Percentiles rank a stretch among this genome's conserved stretches.
These are phyloP conservation scores for Deilephila porcellus DNA, from an alignment of 2,888 invertebrate species.

Conservation along the genomic window DNA sequence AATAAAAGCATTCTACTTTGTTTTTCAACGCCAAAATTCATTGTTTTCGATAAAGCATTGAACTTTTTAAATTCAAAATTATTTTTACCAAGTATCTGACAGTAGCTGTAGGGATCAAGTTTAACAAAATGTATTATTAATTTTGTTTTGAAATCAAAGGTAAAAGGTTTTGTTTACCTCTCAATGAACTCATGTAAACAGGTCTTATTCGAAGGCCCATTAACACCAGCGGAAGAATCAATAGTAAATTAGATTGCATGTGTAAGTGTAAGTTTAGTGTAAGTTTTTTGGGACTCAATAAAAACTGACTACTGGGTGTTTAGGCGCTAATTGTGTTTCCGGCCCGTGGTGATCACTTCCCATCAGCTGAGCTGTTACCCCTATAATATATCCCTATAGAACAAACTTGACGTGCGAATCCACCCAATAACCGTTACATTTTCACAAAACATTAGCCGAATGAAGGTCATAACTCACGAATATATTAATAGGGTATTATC, in stretches of 20 bases:
- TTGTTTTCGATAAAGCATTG: background rate
- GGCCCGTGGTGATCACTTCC: no score
- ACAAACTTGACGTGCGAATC: no score
- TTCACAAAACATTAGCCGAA: no score
- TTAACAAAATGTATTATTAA: slow-evolving; percentile 8
- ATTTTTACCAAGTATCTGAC: slow-evolving; percentile 1
- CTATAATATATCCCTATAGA: no score
- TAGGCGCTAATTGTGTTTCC: no score
- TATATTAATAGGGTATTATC: background rate
- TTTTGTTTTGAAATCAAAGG: background rate
- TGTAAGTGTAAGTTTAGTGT: no score
- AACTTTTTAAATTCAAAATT: background rate
- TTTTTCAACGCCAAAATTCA: background rate
- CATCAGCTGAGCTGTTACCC: no score
- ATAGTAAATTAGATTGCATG: background rate
- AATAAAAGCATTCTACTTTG: background rate
- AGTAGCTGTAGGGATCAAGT: background rate
- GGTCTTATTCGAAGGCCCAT: background rate
- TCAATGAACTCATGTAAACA: background rate
- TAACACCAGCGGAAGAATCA: background rate
- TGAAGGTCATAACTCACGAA: no score
- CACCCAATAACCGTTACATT: no score
- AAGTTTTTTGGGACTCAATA: no score
- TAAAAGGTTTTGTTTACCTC: background rate
- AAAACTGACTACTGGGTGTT: no score